Evolutionary conservation across 2,797 vertebrate species (phyloP).

Genomic region (Podarcis siculus): DNA sequence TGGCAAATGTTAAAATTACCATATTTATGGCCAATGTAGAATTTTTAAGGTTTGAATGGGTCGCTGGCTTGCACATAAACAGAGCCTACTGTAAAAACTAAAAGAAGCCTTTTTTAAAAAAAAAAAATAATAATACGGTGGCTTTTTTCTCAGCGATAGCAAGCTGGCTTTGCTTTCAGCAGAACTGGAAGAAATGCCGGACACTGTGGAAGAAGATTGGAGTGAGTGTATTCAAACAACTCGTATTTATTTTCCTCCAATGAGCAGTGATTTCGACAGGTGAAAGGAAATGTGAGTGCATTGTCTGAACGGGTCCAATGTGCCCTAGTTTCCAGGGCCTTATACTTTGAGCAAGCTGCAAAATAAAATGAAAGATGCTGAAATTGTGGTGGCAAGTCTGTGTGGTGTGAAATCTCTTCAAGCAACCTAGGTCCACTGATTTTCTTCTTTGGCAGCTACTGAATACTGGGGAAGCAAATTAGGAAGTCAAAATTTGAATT

Average conservation of each 20-base stretch:
- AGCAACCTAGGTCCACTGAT: not conserved
- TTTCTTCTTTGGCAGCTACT: not conserved
- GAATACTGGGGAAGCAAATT: not conserved
- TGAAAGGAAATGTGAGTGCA: not conserved
- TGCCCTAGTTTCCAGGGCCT: not conserved
- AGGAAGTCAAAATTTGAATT: not conserved
- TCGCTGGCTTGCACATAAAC: conserved; percentile 62
- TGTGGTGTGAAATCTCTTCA: not conserved
- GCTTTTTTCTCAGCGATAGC: not conserved
- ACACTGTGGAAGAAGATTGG: not conserved
- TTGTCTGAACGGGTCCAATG: not conserved
- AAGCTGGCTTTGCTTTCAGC: not conserved
- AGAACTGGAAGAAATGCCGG: conserved; percentile 7
- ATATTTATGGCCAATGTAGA: conserved; percentile 88
- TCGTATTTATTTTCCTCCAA: not conserved
- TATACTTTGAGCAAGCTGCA: not conserved
- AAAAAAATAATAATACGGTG: conserved; percentile 34
- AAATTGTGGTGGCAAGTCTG: not conserved
- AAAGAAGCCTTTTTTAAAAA: conserved; percentile 35
- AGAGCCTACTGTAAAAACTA: conserved; percentile 51
- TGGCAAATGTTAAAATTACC: conserved; percentile 93
- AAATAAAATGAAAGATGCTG: not conserved
- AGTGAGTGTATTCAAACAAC: not conserved
- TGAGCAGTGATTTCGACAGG: not conserved
- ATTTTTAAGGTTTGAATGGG: conserved; percentile 76